These are phyloP conservation scores for Neoscelio sp. DNA, from an alignment of 2,888 invertebrate species.

Conservation along the genomic window DNA sequence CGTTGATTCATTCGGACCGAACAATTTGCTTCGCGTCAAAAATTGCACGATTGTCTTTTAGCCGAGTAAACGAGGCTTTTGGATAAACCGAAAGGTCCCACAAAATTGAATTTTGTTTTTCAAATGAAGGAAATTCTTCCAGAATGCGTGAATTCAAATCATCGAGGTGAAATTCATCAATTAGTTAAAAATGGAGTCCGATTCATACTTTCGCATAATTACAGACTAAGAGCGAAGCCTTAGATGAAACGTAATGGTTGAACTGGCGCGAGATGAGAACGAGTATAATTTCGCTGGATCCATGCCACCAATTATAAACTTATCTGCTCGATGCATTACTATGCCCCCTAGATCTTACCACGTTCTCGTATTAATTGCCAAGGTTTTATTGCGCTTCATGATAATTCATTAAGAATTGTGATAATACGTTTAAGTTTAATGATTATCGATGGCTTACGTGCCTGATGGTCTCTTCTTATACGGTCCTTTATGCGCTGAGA, in stretches of 20 bases:
- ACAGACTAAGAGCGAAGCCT: conserved; percentile 2
- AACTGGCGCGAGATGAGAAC: conserved; percentile 46
- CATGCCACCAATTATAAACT: conserved; percentile 64
- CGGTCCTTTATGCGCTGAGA: no score
- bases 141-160: neutral
- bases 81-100: neutral
- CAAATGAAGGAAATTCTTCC: conserved; percentile 4
- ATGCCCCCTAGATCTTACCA: conserved; percentile 48
- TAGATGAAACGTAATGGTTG: conserved; percentile 43
- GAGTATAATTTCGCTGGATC: conserved; percentile 53
- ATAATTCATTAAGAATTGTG: conserved; percentile 64
- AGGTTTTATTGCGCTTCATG: conserved; percentile 59
- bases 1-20: conserved; percentile 60
- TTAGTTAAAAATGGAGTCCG: conserved; percentile 21
- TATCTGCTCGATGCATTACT: conserved; percentile 58
- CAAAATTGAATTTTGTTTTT: neutral
- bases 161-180: conserved; percentile 34
- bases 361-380: conserved; percentile 60
- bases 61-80: neutral
- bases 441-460: conserved; percentile 59
- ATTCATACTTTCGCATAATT: conserved; percentile 49
- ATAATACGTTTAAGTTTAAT: conserved; percentile 63
- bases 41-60: conserved; percentile 9
- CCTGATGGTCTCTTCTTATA: conserved; percentile 47
- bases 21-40: conserved; percentile 27